phyloP scores from a whole-genome alignment of 2,888 invertebrate genomes.

The Chymomyza amoena region DNA sequence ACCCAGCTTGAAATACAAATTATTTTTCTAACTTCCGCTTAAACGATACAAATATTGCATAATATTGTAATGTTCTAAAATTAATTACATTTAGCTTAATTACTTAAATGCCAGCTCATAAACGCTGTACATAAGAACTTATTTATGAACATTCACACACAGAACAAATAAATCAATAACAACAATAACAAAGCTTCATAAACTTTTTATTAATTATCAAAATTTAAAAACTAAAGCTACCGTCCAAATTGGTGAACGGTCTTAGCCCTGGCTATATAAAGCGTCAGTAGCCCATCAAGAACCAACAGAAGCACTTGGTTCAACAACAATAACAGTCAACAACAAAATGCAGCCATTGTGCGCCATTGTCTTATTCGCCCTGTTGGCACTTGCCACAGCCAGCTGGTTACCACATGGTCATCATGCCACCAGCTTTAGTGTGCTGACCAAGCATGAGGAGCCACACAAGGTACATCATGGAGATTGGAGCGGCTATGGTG shows the following conservation, averaged over 20 bases:
- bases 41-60: not conserved
- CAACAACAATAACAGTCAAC: not conserved
- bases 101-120: not conserved
- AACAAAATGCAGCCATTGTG: conserved; percentile 48
- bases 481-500: conserved; percentile 27
- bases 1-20: not conserved
- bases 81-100: not conserved
- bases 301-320: conserved; percentile 43
- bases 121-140: not conserved
- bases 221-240: conserved; percentile 24
- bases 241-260: conserved; percentile 43
- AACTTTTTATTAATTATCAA: conserved; percentile 47
- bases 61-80: not conserved
- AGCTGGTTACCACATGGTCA: conserved; percentile 51
- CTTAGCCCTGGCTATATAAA: conserved; percentile 42
- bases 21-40: not conserved
- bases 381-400: conserved; percentile 42
- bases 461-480: conserved; percentile 53
- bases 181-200: not conserved
- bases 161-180: not conserved
- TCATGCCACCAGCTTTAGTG: conserved; percentile 65
- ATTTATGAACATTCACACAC: too few relatives aligned
- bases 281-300: conserved; percentile 35
- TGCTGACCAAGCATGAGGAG: conserved; percentile 70
- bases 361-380: conserved; percentile 42